Evolutionary conservation across 2,797 vertebrate genomes (phyloP).

Genomic region (Pygocentrus nattereri): DNA sequence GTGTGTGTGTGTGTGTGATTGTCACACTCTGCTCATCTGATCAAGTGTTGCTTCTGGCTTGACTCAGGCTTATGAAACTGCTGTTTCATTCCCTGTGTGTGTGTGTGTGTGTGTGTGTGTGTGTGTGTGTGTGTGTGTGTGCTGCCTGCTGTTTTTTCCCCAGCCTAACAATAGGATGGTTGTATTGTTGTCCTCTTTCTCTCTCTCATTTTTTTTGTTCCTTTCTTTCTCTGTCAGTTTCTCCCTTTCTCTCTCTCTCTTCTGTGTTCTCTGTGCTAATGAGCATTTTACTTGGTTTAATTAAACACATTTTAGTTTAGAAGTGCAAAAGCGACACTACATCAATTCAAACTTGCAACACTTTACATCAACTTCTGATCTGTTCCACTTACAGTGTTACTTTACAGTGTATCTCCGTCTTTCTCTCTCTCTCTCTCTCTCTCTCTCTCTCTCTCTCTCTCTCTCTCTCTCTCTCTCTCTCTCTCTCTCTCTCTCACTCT

Average conservation of each 20-base stretch:
- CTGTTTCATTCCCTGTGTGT: conserved; percentile 49
- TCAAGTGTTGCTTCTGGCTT: conserved; percentile 47
- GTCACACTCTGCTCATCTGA: conserved; percentile 49
- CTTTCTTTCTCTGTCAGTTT: neutral
- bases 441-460: neutral
- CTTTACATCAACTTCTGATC: neutral
- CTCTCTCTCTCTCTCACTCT: conserved; percentile 23
- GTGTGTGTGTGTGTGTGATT: conserved; percentile 28
- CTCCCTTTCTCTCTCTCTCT: neutral
- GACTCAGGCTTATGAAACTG: conserved; percentile 50
- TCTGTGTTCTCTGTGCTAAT: neutral
- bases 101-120: conserved; percentile 45
- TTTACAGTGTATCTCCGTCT: neutral
- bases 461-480: conserved; percentile 1
- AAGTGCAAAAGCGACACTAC: no score
- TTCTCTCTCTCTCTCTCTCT: conserved; percentile 22
- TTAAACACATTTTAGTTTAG: no score
- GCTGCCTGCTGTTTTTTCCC: conserved; percentile 41
- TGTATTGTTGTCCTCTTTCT: conserved; percentile 32
- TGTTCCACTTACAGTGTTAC: neutral
- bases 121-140: conserved; percentile 7
- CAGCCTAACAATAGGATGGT: conserved; percentile 45
- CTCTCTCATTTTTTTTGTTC: neutral
- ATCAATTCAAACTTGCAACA: no score
- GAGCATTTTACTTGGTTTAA: no score